Percentiles rank a stretch among this genome's conserved stretches.
Conservation (phyloP, 2,888 invertebrate genomes). For the Polyploca ridens region DNA sequence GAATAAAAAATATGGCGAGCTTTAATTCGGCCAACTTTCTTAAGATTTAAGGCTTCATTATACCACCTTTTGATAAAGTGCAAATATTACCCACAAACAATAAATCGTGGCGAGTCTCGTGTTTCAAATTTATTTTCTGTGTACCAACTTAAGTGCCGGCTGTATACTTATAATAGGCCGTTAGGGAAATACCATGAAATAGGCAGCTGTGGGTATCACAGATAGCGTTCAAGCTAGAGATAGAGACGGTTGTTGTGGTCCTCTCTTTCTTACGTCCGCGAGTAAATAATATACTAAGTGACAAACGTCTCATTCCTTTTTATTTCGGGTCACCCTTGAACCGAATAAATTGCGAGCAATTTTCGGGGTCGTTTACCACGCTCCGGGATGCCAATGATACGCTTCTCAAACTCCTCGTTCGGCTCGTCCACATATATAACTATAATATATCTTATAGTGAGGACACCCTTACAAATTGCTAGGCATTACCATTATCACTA, state of each 20-base stretch:
- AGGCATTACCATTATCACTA: conserved; percentile 40
- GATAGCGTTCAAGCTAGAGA: conserved; percentile 23
- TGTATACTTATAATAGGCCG: conserved; percentile 46
- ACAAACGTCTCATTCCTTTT: conserved; percentile 73
- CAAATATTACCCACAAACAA: conserved; percentile 31
- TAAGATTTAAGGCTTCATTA: conserved; percentile 24
- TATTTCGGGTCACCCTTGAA: conserved; percentile 78
- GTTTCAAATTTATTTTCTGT: conserved; percentile 41
- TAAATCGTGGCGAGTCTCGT: conserved; percentile 34
- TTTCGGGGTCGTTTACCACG: conserved; percentile 77
- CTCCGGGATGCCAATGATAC: conserved; percentile 73
- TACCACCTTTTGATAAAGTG: conserved; percentile 19
- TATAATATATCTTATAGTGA: conserved; percentile 36
- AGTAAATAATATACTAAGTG: conserved; percentile 77
- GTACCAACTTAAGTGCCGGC: conserved; percentile 37
- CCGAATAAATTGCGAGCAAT: conserved; percentile 78
- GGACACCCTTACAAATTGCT: conserved; percentile 56
- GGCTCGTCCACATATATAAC: conserved; percentile 50
- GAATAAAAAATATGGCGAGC: conserved; percentile 10
- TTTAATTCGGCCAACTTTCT: conserved; percentile 5
- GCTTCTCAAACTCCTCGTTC: conserved; percentile 61
- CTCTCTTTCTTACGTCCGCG: conserved; percentile 50
- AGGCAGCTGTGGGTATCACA: conserved; percentile 31
- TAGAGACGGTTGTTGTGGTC: conserved; percentile 49
- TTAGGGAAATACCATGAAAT: conserved; percentile 46